Base-by-base conservation (phyloP, 2,797 vertebrate species). In the Pyrocephalus nanus region DNA sequence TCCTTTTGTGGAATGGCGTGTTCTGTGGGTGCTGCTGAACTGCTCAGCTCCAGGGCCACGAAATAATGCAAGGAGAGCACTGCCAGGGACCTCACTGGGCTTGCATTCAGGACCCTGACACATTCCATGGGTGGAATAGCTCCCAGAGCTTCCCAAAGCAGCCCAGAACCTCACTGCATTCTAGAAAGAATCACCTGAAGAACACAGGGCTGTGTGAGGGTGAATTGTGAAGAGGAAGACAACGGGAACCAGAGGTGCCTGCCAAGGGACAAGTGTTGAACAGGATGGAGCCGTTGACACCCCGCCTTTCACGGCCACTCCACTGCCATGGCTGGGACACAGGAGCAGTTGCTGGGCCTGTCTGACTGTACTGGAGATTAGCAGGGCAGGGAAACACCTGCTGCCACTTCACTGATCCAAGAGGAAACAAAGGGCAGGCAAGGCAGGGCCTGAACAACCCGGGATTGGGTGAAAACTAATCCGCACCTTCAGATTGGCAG, bases 331-430 rank as follows among this genome's bases (percentile, higher is more conserved):
- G 4, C 80, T 30, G 61, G 88, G 81, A 65, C 57, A 32, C 42
- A 4, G 77, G 70, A 94, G 88, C 67, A 12, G 70, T 80, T 60
- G 86, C 91, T 86, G 91, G 91, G 61, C 70, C 87, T 47, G 55
- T n/a, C 70, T 77, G 94, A 70, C 82, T 72, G 45, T 66, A 23
- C 30, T 5, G 12, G 93, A 89, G 96, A 96, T 96, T 93, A 95
- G 38, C 70, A 15, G 70, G 71, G 62, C 23, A 86, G 95, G 70
- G 55, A 36, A 96, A 93, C 96, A 96, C 94, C 96, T 96, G 96
- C 95, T 93, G 76, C 91, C 93, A 67, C 91, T 87, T 64, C 76
- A 48, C 79, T 27, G 91, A 74, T 85, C 75, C 2, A 8, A 55
- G 73, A 51, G 73, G 88, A 75, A 78, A 96, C 92, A 96, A 97